Evolutionary conservation across 2,113 vertebrate species (phyloP).

Genomic region (Trogon melanurus): DNA sequence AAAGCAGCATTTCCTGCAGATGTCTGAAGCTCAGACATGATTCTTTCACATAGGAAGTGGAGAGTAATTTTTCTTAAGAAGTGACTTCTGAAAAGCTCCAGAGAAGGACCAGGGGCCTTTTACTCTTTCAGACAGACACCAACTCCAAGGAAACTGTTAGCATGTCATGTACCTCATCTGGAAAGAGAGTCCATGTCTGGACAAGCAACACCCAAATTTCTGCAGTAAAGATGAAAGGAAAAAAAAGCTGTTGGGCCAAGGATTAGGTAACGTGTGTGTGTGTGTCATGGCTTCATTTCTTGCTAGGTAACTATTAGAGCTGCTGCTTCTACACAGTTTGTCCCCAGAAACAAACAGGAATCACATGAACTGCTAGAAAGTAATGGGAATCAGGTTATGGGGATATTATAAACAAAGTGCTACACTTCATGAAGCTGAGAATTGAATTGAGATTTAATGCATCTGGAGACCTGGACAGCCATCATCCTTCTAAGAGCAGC

Average conservation of each 20-base stretch:
- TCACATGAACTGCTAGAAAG: not conserved
- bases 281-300: not conserved
- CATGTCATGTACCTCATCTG: not conserved
- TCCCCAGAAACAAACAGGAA: not conserved
- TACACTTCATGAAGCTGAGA: not conserved
- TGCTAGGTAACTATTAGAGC: not conserved
- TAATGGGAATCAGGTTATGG: not conserved
- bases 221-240: not conserved
- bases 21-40: not conserved
- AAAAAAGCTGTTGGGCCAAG: not conserved
- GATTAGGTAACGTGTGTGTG: not conserved
- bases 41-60: not conserved
- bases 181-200: not conserved
- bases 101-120: not conserved
- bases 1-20: not conserved
- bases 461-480: not conserved
- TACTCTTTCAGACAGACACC: not conserved
- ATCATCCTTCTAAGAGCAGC: not conserved
- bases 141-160: not conserved
- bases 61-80: not conserved
- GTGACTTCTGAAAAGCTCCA: not conserved
- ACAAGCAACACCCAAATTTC: not conserved
- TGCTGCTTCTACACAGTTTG: not conserved
- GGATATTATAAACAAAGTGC: not conserved
- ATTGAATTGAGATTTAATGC: not conserved